Conservation (phyloP, 2,888 invertebrate species). For the Amiota communis region DNA sequence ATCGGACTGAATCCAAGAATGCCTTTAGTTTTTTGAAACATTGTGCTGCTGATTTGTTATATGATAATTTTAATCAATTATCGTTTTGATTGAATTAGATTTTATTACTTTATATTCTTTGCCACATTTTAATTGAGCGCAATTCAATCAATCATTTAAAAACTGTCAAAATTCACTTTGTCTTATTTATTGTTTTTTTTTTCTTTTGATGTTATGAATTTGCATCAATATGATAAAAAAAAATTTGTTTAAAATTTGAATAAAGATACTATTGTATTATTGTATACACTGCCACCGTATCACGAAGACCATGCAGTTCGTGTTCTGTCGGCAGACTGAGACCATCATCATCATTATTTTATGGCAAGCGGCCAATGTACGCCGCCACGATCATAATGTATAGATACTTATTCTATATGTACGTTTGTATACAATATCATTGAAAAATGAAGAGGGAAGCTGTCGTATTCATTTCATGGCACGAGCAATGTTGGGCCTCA, state of each 20-base stretch:
- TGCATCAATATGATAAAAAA: conserved; percentile 12
- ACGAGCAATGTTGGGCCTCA: too few relatives aligned
- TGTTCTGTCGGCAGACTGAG: conserved; percentile 12
- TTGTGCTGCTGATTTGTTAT: not conserved
- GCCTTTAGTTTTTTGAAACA: conserved; percentile 3
- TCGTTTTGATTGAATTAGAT: conserved; percentile 4
- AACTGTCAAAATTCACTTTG: not conserved
- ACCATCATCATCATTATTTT: not conserved
- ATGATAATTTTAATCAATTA: not conserved
- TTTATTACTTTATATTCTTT: conserved; percentile 14
- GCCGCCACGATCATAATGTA: not conserved
- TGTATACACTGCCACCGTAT: not conserved
- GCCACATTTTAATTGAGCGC: conserved; percentile 16
- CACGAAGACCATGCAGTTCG: not conserved
- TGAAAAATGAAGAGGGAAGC: too few relatives aligned
- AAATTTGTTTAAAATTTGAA: not conserved
- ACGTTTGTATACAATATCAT: not conserved
- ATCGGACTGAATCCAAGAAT: conserved; percentile 7
- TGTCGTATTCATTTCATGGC: too few relatives aligned
- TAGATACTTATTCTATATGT: not conserved
- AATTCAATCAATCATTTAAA: conserved; percentile 6
- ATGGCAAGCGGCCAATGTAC: conserved; percentile 17
- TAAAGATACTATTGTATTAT: not conserved
- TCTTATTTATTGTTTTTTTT: not conserved
- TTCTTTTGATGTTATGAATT: not conserved